Conservation (phyloP, 37 sponge, comb jelly and placozoan genomes). For the Chondrosia reniformis region DNA sequence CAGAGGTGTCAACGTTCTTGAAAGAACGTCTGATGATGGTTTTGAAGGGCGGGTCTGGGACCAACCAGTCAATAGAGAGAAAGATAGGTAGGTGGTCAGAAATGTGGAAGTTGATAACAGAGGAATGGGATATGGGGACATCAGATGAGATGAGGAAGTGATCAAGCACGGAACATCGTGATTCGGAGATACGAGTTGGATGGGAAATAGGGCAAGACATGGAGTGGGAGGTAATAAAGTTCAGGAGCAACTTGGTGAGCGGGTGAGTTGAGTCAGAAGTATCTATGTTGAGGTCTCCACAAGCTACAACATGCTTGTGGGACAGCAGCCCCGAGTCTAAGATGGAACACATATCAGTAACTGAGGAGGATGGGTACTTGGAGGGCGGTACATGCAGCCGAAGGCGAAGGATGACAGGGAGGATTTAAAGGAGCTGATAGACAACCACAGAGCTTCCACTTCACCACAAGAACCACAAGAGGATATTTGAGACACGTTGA, state of each 20-base stretch:
- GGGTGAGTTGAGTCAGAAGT: slow-evolving; percentile 11
- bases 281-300: neutral
- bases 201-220: slow-evolving; percentile 1
- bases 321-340: neutral
- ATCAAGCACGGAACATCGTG: neutral
- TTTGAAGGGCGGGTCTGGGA: slow-evolving; percentile 13
- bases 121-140: neutral
- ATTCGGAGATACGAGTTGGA: neutral
- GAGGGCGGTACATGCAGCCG: slow-evolving; percentile 1
- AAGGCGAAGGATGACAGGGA: slow-evolving; percentile 1
- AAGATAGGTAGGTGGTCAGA: neutral
- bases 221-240: slow-evolving; percentile 3
- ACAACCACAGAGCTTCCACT: neutral
- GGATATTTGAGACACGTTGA: neutral
- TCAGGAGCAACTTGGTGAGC: neutral
- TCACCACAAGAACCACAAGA: neutral
- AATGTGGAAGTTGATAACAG: neutral
- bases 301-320: neutral
- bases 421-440: neutral
- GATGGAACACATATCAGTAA: neutral
- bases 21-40: neutral
- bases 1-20: neutral
- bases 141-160: neutral
- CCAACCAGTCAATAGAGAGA: neutral
- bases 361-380: neutral